phyloP scores from a whole-genome alignment of 2,797 vertebrate species.

The Pangasius krempfi region DNA sequence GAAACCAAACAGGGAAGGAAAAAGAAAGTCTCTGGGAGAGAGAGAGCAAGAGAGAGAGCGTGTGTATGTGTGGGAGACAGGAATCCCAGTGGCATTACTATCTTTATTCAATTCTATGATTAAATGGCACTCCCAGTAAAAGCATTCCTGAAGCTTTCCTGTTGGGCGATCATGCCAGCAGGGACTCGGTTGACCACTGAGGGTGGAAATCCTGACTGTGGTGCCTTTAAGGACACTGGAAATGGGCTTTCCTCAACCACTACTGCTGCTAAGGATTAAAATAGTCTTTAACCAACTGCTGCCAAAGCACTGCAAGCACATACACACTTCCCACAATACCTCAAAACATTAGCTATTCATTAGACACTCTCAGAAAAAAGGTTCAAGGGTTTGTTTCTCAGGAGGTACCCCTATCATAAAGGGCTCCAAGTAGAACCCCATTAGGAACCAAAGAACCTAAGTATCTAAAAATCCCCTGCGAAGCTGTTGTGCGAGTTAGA shows the following conservation, averaged over 20 bases:
- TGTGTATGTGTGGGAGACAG: conserved; percentile 16
- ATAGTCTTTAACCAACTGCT: background rate
- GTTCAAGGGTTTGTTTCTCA: background rate
- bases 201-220: conserved; percentile 39
- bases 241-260: conserved; percentile 37
- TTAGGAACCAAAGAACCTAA: background rate
- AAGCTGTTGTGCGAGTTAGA: background rate
- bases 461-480: background rate
- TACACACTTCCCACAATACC: conserved; percentile 16
- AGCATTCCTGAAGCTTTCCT: conserved; percentile 64
- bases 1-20: conserved; percentile 12
- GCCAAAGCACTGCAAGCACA: conserved; percentile 22
- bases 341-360: conserved; percentile 28
- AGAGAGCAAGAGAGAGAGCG: conserved; percentile 27
- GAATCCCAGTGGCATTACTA: conserved; percentile 75
- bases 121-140: conserved; percentile 63
- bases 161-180: conserved; percentile 65
- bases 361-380: background rate
- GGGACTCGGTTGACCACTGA: conserved; percentile 58
- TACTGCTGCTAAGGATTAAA: conserved; percentile 8
- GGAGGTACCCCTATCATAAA: background rate
- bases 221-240: conserved; percentile 33
- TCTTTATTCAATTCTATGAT: conserved; percentile 70
- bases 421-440: background rate
- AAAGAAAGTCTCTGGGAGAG: background rate